phyloP scores from a whole-genome alignment of 2,888 invertebrate genomes.

The Cheilosia urbana region DNA sequence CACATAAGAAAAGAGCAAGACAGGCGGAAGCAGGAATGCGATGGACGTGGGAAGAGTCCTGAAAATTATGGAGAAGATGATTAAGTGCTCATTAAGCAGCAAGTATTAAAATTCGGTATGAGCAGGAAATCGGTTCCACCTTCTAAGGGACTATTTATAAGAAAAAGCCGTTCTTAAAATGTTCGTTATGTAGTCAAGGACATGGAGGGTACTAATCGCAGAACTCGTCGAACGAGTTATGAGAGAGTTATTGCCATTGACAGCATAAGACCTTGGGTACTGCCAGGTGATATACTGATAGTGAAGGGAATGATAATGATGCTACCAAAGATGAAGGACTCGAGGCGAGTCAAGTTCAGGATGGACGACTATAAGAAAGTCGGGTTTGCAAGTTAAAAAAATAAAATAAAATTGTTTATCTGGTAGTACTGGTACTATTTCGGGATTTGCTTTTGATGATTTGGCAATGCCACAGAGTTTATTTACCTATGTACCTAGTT shows the following conservation, averaged over 20 bases:
- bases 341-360: slow-evolving; percentile 7
- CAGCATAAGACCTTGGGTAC: slow-evolving; percentile 10
- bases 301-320: slow-evolving; percentile 7
- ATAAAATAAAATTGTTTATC: neutral
- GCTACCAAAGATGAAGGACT: neutral
- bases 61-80: slow-evolving; percentile 1
- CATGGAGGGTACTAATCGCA: slow-evolving; percentile 5
- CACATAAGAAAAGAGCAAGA: neutral
- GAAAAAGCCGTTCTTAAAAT: no score
- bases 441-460: neutral
- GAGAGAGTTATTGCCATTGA: neutral
- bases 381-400: no score
- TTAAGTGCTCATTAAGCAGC: slow-evolving; percentile 17
- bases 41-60: slow-evolving; percentile 3
- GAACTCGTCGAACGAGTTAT: slow-evolving; percentile 8
- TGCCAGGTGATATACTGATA: neutral
- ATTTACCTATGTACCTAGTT: no score
- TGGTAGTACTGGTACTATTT: neutral
- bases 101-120: neutral
- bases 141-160: slow-evolving; percentile 8
- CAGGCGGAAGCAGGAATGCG: neutral
- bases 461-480: neutral
- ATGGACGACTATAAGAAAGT: slow-evolving; percentile 17
- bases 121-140: slow-evolving; percentile 18
- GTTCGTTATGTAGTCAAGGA: slow-evolving; percentile 13